Evolutionary conservation across 92 coral and sea anemone genomes (phyloP), one percentile per base, ranked within the genome.

Genomic region (Isaurus tuberculatus): DNA sequence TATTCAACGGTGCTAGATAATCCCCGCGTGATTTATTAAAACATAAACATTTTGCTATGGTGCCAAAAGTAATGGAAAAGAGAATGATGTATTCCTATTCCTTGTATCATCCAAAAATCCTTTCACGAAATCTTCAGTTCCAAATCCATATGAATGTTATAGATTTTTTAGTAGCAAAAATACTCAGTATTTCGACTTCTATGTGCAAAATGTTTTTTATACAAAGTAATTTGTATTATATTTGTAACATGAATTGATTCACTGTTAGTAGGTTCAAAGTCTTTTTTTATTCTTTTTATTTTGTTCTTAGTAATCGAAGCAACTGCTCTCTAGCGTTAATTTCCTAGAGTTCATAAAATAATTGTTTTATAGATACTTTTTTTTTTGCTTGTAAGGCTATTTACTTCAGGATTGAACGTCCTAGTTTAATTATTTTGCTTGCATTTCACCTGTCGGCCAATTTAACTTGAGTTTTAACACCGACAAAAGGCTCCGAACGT

Each of bases 391-490:
- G 58, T 33, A 6, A 10, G 6, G 17, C 32, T n/a, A 34, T 28
- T 23, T 36, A 20, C 31, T 58, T 23, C 23, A 15, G 31, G 33
- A 2, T 30, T 14, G 34, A 57, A 33, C 15, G 31, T 37, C 15
- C 65, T 6, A 77, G 14, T 13, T 32, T 34, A 33, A 77, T 34
- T 36, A 64, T 58, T 7, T n/a, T 22, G 60, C 36, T 8, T 20
- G 1, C 42, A 17, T 58, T 77, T 36, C 82, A 77, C 82, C 82
- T 77, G 82, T 44, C 82, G n/a, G n/a, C 28, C 46, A 40, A 77
- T 29, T 77, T 77, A 77, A 57, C 33, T 77, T 36, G 16, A 77
- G 58, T 37, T 55, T 77, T 60, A 23, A 77, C 51, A 63, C 34
- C 69, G 42, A 77, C 82, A 60, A 63, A 33, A 22, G 25, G 22